Conservation (phyloP, 1,140 invertebrate species). For the Lepeophtheirus salmonis region DNA sequence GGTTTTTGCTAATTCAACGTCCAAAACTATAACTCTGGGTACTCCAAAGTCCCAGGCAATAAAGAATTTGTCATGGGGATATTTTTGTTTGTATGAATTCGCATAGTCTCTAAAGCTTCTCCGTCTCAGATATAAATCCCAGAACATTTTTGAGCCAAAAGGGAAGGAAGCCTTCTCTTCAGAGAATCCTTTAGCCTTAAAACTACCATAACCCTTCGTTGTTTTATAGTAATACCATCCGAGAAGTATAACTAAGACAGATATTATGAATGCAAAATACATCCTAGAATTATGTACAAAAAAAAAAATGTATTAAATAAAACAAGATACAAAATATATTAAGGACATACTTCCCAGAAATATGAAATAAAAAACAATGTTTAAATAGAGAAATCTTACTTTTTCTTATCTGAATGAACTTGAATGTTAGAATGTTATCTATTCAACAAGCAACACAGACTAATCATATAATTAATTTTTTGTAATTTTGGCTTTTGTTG, state of each 20-base stretch:
- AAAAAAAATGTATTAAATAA: too few relatives aligned
- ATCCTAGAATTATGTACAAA: too few relatives aligned
- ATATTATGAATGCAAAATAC: background rate
- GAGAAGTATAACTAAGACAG: background rate
- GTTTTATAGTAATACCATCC: background rate
- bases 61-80: background rate
- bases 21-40: constrained; percentile 1
- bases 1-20: background rate
- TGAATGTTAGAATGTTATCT: too few relatives aligned
- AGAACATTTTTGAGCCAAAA: background rate
- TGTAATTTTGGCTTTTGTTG: too few relatives aligned
- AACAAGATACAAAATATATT: too few relatives aligned
- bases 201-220: background rate
- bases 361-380: too few relatives aligned
- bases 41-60: background rate
- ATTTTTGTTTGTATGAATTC: background rate
- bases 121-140: background rate
- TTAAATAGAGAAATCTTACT: too few relatives aligned
- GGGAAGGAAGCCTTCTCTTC: background rate
- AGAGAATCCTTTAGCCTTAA: background rate
- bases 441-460: too few relatives aligned
- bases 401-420: too few relatives aligned
- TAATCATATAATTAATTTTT: too few relatives aligned
- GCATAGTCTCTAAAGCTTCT: background rate
- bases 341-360: too few relatives aligned